These are phyloP conservation scores for Drosophila macrospina DNA, from an alignment of 2,888 invertebrate species.

Conservation along the genomic window DNA sequence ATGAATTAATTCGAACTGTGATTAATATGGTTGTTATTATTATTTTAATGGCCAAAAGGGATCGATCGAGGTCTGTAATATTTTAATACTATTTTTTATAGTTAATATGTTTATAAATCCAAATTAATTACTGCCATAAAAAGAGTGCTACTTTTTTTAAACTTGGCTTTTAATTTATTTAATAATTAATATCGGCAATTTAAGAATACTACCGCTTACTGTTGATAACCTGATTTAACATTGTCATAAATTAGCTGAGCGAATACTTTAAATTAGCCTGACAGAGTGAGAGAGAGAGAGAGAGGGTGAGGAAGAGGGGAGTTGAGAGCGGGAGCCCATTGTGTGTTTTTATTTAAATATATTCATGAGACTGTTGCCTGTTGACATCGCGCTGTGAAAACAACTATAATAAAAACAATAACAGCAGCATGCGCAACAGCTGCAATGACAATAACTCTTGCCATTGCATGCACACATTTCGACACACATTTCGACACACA, in stretches of 20 bases:
- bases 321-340: constrained; percentile 8
- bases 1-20: neutral
- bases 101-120: neutral
- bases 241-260: constrained; percentile 10
- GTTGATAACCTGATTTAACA: constrained; percentile 28
- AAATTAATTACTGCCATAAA: too few species aligned
- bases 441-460: constrained; percentile 75
- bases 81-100: neutral
- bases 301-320: neutral
- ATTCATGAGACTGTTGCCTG: constrained; percentile 68
- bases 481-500: constrained; percentile 4
- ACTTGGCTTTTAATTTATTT: neutral
- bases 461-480: constrained; percentile 39
- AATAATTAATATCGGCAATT: neutral
- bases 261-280: constrained; percentile 24
- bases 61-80: too few species aligned
- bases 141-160: neutral
- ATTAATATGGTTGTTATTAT: neutral
- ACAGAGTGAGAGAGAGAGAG: neutral
- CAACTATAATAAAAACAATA: constrained; percentile 69
- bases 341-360: constrained; percentile 68
- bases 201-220: neutral
- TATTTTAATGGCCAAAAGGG: too few species aligned
- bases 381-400: constrained; percentile 65
- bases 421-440: constrained; percentile 69